Evolutionary conservation across 1,140 invertebrate genomes (phyloP).

Genomic region (Penaeus vannamei): DNA sequence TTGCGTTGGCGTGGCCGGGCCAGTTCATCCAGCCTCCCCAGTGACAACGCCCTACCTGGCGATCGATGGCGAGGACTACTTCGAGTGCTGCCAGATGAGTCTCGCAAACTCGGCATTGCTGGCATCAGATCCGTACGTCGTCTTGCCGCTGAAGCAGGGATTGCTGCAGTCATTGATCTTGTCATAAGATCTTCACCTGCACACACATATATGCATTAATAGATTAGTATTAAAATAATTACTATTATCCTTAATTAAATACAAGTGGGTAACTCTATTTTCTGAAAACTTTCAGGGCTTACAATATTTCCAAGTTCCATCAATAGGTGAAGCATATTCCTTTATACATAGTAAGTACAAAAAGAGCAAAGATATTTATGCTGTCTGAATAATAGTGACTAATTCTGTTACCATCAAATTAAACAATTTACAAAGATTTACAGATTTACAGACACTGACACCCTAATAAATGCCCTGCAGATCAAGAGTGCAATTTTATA

Average conservation of each 20-base stretch:
- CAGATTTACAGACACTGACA: too few species aligned
- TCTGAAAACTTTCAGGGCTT: too few species aligned
- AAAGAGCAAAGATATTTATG: too few species aligned
- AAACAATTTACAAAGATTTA: too few species aligned
- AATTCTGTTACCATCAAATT: too few species aligned
- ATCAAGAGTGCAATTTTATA: too few species aligned
- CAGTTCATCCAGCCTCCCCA: slow-evolving; percentile 90
- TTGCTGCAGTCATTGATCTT: slow-evolving; percentile 62
- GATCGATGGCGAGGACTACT: slow-evolving; percentile 68
- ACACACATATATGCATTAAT: slow-evolving; percentile 1
- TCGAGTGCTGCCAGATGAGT: slow-evolving; percentile 41
- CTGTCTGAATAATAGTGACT: too few species aligned
- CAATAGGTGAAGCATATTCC: background rate
- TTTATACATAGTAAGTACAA: too few species aligned
- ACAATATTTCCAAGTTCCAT: slow-evolving; percentile 17
- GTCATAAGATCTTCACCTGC: slow-evolving; percentile 68
- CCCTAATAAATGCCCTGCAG: too few species aligned
- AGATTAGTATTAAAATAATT: background rate
- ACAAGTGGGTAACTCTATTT: too few species aligned
- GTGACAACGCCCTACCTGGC: slow-evolving; percentile 86
- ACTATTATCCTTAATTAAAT: background rate
- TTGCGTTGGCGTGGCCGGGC: slow-evolving; percentile 79
- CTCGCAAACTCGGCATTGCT: slow-evolving; percentile 80
- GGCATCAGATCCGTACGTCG: slow-evolving; percentile 91
- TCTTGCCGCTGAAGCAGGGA: slow-evolving; percentile 73